Conservation (phyloP, 2,113 vertebrate genomes). For the Eonycteris spelaea region DNA sequence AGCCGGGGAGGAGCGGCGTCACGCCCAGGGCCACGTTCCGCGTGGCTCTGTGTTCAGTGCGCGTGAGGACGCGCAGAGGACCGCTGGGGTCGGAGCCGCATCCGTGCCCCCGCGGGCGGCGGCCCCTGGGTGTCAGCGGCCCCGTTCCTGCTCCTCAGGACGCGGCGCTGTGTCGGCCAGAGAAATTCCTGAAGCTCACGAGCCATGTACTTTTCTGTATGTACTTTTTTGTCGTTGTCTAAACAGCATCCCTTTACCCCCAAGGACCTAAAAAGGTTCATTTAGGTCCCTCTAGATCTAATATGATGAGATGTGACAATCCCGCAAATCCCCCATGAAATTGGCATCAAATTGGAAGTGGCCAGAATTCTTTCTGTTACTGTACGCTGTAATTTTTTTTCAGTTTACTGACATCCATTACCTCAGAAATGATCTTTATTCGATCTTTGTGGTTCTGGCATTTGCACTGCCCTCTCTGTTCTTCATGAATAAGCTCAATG, state of each 20-base stretch:
- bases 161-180: not conserved
- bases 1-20: not conserved
- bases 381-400: not conserved
- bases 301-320: not conserved
- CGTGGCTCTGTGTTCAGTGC: not conserved
- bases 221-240: too few species aligned
- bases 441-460: not conserved
- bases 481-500: not conserved
- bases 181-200: not conserved
- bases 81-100: not conserved
- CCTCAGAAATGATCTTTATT: not conserved
- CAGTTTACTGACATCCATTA: not conserved
- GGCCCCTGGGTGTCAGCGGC: rapidly evolving
- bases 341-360: not conserved
- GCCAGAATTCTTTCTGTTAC: not conserved
- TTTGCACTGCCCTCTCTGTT: not conserved
- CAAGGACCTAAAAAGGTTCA: not conserved
- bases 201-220: not conserved
- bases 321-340: not conserved
- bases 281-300: not conserved
- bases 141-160: not conserved
- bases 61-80: too few species aligned
- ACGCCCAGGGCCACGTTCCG: not conserved
- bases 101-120: too few species aligned
- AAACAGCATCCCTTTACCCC: not conserved